phyloP scores from a whole-genome alignment of 1,140 invertebrate species.

The Eumaeus atala region DNA sequence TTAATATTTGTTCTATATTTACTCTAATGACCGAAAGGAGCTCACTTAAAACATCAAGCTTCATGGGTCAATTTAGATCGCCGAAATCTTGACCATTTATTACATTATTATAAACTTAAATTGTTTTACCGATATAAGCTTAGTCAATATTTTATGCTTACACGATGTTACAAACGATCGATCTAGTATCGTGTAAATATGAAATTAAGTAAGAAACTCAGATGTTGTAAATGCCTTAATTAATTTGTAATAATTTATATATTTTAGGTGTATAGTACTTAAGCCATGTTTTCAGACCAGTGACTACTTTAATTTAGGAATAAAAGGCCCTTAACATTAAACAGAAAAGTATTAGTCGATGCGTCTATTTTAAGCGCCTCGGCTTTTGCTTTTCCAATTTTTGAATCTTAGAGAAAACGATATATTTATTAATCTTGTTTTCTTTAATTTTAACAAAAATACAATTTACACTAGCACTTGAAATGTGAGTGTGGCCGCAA shows the following conservation, averaged over 20 bases:
- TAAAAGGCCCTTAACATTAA: slow-evolving; percentile 53
- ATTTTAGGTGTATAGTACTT: slow-evolving; percentile 74
- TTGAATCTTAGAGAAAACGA: slow-evolving; percentile 63
- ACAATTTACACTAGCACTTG: slow-evolving; percentile 51
- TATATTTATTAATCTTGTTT: slow-evolving; percentile 50
- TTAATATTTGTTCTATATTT: slow-evolving; percentile 25
- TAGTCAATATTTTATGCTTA: slow-evolving; percentile 70
- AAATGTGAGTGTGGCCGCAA: slow-evolving; percentile 42
- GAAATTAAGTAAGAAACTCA: slow-evolving; percentile 64
- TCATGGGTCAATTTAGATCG: slow-evolving; percentile 60
- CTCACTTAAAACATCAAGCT: slow-evolving; percentile 34
- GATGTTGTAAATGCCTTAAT: slow-evolving; percentile 73
- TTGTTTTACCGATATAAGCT: slow-evolving; percentile 70
- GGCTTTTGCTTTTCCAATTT: slow-evolving; percentile 56
- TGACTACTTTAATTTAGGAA: slow-evolving; percentile 72
- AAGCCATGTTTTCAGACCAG: slow-evolving; percentile 74
- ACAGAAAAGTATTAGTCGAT: slow-evolving; percentile 58
- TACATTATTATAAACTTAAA: slow-evolving; percentile 54
- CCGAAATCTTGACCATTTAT: slow-evolving; percentile 72
- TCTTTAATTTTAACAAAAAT: slow-evolving; percentile 48
- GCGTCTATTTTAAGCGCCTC: slow-evolving; percentile 38
- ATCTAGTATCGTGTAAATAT: slow-evolving; percentile 67
- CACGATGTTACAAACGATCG: slow-evolving; percentile 54
- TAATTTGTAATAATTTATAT: slow-evolving; percentile 75
- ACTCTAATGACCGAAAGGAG: slow-evolving; percentile 35